phyloP scores from a whole-genome alignment of 2,113 vertebrate genomes.

The Hippoglossus stenolepis region DNA sequence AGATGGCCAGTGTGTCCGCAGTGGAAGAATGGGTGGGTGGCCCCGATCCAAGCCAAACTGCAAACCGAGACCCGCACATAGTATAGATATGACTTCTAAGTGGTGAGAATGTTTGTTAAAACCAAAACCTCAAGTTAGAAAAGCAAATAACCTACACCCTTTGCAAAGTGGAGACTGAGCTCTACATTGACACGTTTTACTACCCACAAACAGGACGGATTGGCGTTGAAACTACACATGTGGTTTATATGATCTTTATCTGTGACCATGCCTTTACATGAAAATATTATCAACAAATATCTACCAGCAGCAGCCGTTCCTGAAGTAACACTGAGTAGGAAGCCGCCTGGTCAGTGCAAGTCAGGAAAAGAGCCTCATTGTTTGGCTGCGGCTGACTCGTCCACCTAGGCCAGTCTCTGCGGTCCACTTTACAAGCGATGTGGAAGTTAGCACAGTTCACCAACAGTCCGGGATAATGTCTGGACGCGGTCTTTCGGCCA shows the following conservation, averaged over 20 bases:
- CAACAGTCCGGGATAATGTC: fast-evolving
- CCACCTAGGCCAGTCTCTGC: slow-evolving; percentile 19
- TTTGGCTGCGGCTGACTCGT: slow-evolving; percentile 40
- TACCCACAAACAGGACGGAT: no score
- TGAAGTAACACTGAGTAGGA: background rate
- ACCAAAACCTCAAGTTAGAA: no score
- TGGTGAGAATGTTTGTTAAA: no score
- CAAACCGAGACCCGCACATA: background rate
- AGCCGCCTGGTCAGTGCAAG: slow-evolving; percentile 33
- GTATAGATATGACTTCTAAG: no score
- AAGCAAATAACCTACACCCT: background rate
- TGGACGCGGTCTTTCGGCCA: fast-evolving
- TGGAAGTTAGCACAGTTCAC: slow-evolving; percentile 28
- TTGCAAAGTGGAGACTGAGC: background rate
- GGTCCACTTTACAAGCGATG: background rate
- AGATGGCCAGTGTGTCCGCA: slow-evolving; percentile 82
- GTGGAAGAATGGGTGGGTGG: slow-evolving; percentile 77
- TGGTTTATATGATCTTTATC: background rate
- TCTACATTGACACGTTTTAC: background rate
- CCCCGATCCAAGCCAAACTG: slow-evolving; percentile 53
- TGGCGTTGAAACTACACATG: background rate
- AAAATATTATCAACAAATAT: background rate
- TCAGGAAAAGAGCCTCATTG: slow-evolving; percentile 63
- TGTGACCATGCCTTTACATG: background rate
- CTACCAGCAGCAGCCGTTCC: background rate